Percentiles rank a stretch among this genome's conserved stretches.
phyloP scores from a whole-genome alignment of 2,888 invertebrate species.

The Amphipyra tragopoginis region DNA sequence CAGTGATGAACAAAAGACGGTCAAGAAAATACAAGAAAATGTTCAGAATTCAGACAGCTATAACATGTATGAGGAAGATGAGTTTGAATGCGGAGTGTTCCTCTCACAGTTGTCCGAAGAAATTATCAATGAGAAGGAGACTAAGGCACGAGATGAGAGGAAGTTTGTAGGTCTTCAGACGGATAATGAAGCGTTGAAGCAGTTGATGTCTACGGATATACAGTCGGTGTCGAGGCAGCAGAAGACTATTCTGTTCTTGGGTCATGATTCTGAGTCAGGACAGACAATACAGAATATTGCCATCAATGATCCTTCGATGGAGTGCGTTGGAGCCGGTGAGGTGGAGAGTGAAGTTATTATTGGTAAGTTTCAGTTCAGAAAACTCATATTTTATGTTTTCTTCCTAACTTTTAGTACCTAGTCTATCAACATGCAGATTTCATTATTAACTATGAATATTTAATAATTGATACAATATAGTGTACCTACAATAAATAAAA shows the following conservation, averaged over 20 bases:
- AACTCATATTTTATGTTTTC: no score
- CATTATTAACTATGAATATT: no score
- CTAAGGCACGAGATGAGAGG: slow-evolving; percentile 65
- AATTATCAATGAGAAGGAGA: slow-evolving; percentile 75
- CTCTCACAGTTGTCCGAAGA: slow-evolving; percentile 77
- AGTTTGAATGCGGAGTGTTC: slow-evolving; percentile 78
- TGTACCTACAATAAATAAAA: no score
- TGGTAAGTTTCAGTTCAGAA: slow-evolving; percentile 71
- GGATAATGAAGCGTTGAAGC: slow-evolving; percentile 79
- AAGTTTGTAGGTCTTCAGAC: slow-evolving; percentile 68
- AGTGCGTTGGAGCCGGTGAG: slow-evolving; percentile 66
- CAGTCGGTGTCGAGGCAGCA: slow-evolving; percentile 77
- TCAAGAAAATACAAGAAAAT: slow-evolving; percentile 60
- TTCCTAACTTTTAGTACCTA: no score
- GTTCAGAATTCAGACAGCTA: slow-evolving; percentile 58
- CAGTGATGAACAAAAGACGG: slow-evolving; percentile 69
- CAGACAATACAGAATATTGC: slow-evolving; percentile 84
- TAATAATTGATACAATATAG: no score
- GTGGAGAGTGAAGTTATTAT: slow-evolving; percentile 66
- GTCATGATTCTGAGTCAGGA: slow-evolving; percentile 75
- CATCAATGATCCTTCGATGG: slow-evolving; percentile 74
- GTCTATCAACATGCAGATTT: no score
- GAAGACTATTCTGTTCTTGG: slow-evolving; percentile 81
- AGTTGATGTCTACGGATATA: slow-evolving; percentile 81
- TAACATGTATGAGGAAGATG: slow-evolving; percentile 75